Evolutionary conservation across 1,140 invertebrate species (phyloP), one percentile per base, ranked within the genome.

Genomic region (Euglossa dilemma): DNA sequence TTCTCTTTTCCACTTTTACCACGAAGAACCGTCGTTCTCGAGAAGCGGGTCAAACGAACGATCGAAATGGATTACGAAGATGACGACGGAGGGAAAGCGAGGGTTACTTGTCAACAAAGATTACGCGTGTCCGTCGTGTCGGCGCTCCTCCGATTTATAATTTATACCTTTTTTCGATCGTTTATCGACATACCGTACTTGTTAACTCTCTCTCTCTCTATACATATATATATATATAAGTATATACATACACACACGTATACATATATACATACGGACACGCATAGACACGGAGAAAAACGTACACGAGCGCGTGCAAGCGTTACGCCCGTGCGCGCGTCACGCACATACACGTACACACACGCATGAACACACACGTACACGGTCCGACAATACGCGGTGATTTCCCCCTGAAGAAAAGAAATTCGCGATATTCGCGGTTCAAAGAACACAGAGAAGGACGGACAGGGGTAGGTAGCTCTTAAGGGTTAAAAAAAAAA

Each of bases 161-260:
- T 85, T 88, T 82, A 71, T 88, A 87, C 82, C 64, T 77, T 83
- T 74, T 83, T 77, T 80, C 84, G 75, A 88, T 86, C 87, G 77
- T 88, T 86, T 86, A 82, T 84, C 87, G 78, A 84, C 85, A 86
- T 89, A 88, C 80, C 87, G 84, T 89, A 89, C 80, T 89, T 83
- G 87, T 89, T 89, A 88, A 86, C 84, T 85, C 76, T 88, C 84
- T 87, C 79, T 72, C 66, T 84, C 72, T 66, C 67, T 66, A 73
- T 36, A 79, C 25, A 70, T 66, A 83, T 64, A 83, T 69, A 87
- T 56, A 86, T n/a, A n/a, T n/a, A n/a, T n/a, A n/a, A n/a, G n/a
- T n/a, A 83, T 12, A 25, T 11, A 14, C 20, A 45, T 12, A 11
- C 18, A 23, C 18, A n/a, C 20, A 1, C 18, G 11, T 7, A 28